Conservation (phyloP, 2,113 vertebrate genomes). For the Miniopterus natalensis region DNA sequence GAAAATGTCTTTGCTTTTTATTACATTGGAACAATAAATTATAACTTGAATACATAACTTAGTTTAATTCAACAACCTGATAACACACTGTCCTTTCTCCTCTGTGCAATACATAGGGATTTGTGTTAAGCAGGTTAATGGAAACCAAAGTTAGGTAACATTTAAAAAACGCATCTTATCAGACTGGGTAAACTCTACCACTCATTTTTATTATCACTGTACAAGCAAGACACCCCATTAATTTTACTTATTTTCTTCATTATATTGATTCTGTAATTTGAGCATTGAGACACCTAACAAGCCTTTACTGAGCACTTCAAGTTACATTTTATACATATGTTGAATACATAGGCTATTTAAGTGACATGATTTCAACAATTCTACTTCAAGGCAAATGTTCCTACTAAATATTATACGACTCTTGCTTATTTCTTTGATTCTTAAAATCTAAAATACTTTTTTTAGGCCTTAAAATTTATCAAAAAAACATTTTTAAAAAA, state of each 20-base stretch:
- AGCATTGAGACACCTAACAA: background rate
- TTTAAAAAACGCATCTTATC: conserved; percentile 1
- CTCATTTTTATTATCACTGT: conserved; percentile 27
- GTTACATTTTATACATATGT: background rate
- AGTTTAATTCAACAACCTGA: background rate
- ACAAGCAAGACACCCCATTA: background rate
- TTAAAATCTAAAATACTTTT: background rate
- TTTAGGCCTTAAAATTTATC: background rate
- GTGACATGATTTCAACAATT: background rate
- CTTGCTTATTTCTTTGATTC: background rate
- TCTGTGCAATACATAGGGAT: background rate
- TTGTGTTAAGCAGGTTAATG: background rate
- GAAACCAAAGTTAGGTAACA: conserved; percentile 14
- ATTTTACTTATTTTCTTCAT: background rate
- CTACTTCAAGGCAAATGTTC: background rate
- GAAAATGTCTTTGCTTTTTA: background rate
- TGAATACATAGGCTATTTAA: background rate
- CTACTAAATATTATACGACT: background rate
- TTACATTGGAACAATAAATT: background rate
- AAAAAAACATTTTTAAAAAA: background rate
- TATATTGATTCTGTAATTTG: background rate
- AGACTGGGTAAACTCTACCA: background rate
- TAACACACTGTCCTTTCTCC: background rate
- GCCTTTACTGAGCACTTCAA: background rate
- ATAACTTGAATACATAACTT: background rate